Conservation (phyloP, 2,888 invertebrate species). For the Ormyrus pomaceus region DNA sequence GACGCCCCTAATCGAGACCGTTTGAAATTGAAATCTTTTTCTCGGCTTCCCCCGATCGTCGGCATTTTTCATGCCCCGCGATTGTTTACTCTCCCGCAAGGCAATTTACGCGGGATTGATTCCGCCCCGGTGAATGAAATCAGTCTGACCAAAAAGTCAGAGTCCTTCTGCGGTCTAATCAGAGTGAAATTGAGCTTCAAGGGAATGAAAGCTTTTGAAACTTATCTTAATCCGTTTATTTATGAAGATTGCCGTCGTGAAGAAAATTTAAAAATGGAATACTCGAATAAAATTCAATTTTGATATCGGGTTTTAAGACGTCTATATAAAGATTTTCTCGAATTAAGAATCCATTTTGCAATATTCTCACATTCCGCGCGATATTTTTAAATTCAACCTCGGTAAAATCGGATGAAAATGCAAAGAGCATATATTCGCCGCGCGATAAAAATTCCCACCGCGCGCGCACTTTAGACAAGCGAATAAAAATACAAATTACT, state of each 20-base stretch:
- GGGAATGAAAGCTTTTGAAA: no score
- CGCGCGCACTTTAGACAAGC: conserved; percentile 7
- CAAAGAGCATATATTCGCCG: conserved; percentile 3
- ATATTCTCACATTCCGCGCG: no score
- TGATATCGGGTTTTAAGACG: no score
- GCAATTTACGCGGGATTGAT: conserved; percentile 12
- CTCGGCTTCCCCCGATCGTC: conserved; percentile 28
- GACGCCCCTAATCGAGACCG: conserved; percentile 46
- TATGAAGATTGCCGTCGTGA: no score
- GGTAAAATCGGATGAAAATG: conserved; percentile 29
- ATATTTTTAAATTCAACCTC: neutral
- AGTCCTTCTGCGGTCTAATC: no score
- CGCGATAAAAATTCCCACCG: conserved; percentile 1
- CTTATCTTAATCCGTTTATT: no score
- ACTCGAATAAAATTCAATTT: no score
- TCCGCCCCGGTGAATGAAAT: conserved; percentile 19
- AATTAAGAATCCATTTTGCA: no score
- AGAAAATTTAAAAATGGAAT: no score
- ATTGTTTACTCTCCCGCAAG: conserved; percentile 29
- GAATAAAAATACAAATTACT: conserved; percentile 1
- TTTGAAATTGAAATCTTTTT: conserved; percentile 51
- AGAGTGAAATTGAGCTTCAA: no score
- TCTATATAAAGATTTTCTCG: no score
- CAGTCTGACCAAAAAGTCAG: neutral
- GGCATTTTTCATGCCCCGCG: conserved; percentile 27